Base-by-base conservation (phyloP, 2,113 vertebrate genomes). In the Lichenostomus cassidix region DNA sequence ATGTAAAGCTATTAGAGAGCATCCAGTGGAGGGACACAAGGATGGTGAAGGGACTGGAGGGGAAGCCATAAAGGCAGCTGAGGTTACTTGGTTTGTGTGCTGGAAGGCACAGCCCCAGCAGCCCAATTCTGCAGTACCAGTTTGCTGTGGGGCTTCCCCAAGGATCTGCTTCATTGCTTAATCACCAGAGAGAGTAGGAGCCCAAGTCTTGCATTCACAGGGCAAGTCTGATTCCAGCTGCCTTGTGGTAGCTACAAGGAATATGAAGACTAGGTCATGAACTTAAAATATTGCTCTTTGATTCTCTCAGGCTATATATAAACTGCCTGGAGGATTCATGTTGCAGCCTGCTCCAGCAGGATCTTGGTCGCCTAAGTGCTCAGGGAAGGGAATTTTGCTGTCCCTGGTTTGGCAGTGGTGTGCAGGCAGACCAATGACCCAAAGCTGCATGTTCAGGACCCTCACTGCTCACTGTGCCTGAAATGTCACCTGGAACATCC, bases 281-380 rank as follows among this genome's bases (percentile, higher is more conserved):
- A 87, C 91, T 90, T 67, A 74, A 88, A 94, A 73, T 90, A 88
- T 74, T 28, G 29, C 50, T 78, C 39, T 78, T 92, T 83, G 69
- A 65, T 63, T 71, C 83, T 89, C 64, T 87, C 58, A 44, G 70
- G 80, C 56, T 95, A 60, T 75, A 74, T 84, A 78, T 75, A 89
- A 67, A 56, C 73, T 90, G 91, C 58, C 44, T 68, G 73, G 74
- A 94, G 77, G 70, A 75, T 71, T 92, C 10, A 1, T 31, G 52
- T 75, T 82, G 83, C 76, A 86, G 71, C 63, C 58, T 73, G 80
- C 59, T 92, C 31, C 86, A 79, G 67, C 41, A 80, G 71, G 67
- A 73, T 83, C 71, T 94, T 60, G 2, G 39, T 79, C 29, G 12
- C 47, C 47, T 24, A 17, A 81, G 59, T 17, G 41, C 58, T 39